Evolutionary conservation across 2,888 invertebrate genomes (phyloP).

Genomic region (Polietes domitor): DNA sequence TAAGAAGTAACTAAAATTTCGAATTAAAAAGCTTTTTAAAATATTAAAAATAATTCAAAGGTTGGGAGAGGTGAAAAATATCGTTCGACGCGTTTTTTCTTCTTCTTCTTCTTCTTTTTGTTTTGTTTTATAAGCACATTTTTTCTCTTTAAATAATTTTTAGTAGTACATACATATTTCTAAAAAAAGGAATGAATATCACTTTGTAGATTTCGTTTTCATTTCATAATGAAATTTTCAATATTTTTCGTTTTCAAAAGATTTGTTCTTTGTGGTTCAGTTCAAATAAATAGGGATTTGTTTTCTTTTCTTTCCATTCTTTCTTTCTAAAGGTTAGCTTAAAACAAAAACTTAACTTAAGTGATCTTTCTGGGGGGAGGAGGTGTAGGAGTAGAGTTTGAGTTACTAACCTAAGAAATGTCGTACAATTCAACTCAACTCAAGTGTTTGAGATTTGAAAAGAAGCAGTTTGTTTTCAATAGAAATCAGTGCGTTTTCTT

Average conservation of each 20-base stretch:
- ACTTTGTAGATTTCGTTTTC: constrained; percentile 59
- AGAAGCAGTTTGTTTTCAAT: constrained; percentile 33
- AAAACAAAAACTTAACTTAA: constrained; percentile 27
- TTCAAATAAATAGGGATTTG: background rate
- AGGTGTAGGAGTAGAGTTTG: constrained; percentile 24
- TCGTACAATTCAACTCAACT: constrained; percentile 9
- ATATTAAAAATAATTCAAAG: background rate
- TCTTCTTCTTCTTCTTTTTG: too few relatives aligned
- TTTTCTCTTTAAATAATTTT: constrained; percentile 22
- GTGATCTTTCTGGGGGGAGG: constrained; percentile 6
- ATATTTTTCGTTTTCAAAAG: background rate
- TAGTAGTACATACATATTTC: background rate
- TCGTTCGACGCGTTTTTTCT: constrained; percentile 66
- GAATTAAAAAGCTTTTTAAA: constrained; percentile 43
- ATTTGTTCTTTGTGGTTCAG: background rate
- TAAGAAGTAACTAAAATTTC: constrained; percentile 24
- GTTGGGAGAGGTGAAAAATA: background rate
- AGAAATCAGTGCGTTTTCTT: constrained; percentile 64
- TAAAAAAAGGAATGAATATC: constrained; percentile 71
- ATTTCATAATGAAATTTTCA: constrained; percentile 27
- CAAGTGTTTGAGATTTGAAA: background rate
- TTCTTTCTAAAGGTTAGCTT: background rate
- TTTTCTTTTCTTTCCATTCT: too few relatives aligned
- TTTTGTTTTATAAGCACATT: constrained; percentile 19
- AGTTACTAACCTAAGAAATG: background rate